Evolutionary conservation across 2,797 vertebrate species (phyloP), one percentile per base, ranked within the genome.

Genomic region (Carapus acus): DNA sequence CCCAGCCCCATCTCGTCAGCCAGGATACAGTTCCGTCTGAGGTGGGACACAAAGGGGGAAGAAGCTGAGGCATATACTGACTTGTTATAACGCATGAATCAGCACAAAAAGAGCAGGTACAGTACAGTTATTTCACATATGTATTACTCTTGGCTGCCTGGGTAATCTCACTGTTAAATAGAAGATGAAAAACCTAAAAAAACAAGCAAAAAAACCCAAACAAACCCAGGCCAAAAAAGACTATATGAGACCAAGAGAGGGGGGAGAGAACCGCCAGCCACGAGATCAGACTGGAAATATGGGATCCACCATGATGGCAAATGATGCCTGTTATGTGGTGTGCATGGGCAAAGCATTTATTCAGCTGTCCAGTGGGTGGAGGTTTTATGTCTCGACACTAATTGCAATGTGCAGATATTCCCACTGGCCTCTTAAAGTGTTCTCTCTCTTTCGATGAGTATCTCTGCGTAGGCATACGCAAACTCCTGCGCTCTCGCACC

Each of bases 1-100:
- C 96, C 96, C 65, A 99, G 90, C 74, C 96, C 96, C 96, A 99
- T 99, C 87, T 99, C 96, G 70, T 99, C 96, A 13, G 96, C 96
- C 84, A 99, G 90, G 85, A 99, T 99, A 85, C 96, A 99, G 86
- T 99, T 98, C 66, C 92, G 90, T 66, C 96, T 99, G 84, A 44
- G n/a, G n/a, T n/a, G n/a, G n/a, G n/a, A n/a, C n/a, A n/a, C n/a
- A n/a, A n/a, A n/a, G 39, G 15, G 7, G 38, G 36, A 43, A 54
- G n/a, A 40, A 38, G 8, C 18, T 31, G n/a, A 45, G 24, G 58
- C 3, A 17, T 13, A 59, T 11, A 20, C 6, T 4, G 15, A 2
- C 18, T 8, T n/a, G n/a, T n/a, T n/a, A n/a, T n/a, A n/a, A n/a
- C n/a, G 7, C 33, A 6, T 8, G 31, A 42, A 52, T 49, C 6